Base-by-base conservation (phyloP, 2,797 vertebrate genomes). In the Anguilla obscura region DNA sequence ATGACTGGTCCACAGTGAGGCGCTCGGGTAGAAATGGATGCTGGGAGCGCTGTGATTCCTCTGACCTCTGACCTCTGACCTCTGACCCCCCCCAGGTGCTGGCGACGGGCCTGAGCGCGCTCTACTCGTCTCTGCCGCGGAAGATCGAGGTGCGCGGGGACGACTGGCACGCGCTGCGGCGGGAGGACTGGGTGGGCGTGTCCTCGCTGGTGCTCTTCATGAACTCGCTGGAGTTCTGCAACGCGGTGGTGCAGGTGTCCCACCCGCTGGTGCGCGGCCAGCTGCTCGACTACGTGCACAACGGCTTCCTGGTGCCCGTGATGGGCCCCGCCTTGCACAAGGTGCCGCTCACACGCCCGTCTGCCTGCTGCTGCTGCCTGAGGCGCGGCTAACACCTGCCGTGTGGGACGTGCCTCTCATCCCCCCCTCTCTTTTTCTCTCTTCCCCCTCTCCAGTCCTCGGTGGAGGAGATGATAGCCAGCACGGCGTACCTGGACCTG, bases 181-280 rank as follows among this genome's bases (percentile, higher is more conserved):
- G 97, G 0, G 98, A 99, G 93, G 98, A 99, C 95, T 99, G 98
- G 98, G 95, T 97, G 0, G 96, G 97, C 0, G 97, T 98, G 85
- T 96, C 98, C 0, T 97, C 98, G 0, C 96, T 99, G 0, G 97
- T 97, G 2, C 96, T 99, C 27, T 99, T 99, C 93, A 99, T 99
- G 98, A 99, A 98, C 94, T 99, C 98, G 0, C 93, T 99, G 0
- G 98, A 99, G 93, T 99, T 99, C 95, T 99, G 98, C 94, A 99
- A 99, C 0, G 98, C 98, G 0, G 98, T 99, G 89, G 97, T 98
- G 89, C 98, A 99, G 96, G 98, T 99, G 0, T 96, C 97, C 66
- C 98, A 99, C 89, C 97, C 98, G 0, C 93, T 98, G 86, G 98
- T 99, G 85, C 97, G 97, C 94, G 96, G 95, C 89, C 98, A 99